Evolutionary conservation across 1,140 invertebrate species (phyloP), one percentile per base, ranked within the genome.

Genomic region (Plodia interpunctella): DNA sequence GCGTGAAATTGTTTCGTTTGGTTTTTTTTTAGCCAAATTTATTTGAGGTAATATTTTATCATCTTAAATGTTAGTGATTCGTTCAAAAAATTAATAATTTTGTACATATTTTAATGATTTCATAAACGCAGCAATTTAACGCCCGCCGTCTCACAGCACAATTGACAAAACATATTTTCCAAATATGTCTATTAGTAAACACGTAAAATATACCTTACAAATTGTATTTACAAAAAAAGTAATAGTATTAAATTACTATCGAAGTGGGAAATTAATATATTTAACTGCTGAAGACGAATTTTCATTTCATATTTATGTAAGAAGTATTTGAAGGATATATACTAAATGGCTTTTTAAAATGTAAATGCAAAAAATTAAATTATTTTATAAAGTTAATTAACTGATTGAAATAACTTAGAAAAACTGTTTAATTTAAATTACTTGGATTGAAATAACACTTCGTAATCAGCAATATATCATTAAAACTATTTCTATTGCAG

Each of bases 161-260:
- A 88, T 87, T 85, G 86, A 89, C 80, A 88, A 88, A 88, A 86
- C 86, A 87, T 87, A 87, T 86, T 88, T 88, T 88, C 82, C 78
- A 88, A 87, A 88, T 87, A 88, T 88, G 81, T 84, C 73, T 77
- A 86, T 82, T 80, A 83, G 72, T 87, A 85, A 84, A 87, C 78
- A 87, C 78, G 74, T 84, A 87, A 82, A n/a, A 79, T 83, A 84
- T 81, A 85, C 76, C 81, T 87, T 87, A 87, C 63, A 83, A 32
- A 79, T 78, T 83, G 80, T 89, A 89, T 89, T 83, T 89, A 89
- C 83, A 89, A 82, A 83, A 85, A 83, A 87, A 85, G 77, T 80
- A 59, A 80, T 83, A 76, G 75, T 78, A 71, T 77, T 75, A 73
- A 67, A 62, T 59, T 66, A 69, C 32, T 68, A 59, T 77, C 58